Evolutionary conservation across 2,888 invertebrate genomes (phyloP), one percentile per base, ranked within the genome.

Genomic region (Scaptomyza tumidula): DNA sequence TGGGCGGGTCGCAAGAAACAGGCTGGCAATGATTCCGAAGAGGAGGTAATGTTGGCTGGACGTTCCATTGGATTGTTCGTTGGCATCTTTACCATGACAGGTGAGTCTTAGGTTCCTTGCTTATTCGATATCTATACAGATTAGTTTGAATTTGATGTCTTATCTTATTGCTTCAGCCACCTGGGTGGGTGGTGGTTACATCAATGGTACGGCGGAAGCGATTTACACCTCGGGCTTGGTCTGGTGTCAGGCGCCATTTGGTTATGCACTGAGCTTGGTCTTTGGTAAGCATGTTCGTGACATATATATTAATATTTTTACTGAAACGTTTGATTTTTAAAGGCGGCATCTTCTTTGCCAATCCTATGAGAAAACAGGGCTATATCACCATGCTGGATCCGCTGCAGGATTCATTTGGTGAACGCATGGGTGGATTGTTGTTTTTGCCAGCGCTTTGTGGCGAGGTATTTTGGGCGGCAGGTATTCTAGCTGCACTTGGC

Each of bases 101-200:
- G 98, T 97, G 91, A 92, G 91, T 77, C 13, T 24, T 2, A 6
- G n/a, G 7, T 46, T 37, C 24, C n/a, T 27, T 4, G 35, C 6
- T 11, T 10, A 16, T 33, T 13, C 19, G 6, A 14, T 39, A 4
- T 16, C 4, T 41, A n/a, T 39, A 6, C 24, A 24, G 3, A 24
- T 2, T 13, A 35, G 6, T 2, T 31, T 6, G 6, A 41, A 9
- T 19, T 46, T 13, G 16, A 33, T 39, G 7, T 41, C 5, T 43
- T 43, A 3, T 16, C 33, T 52, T 27, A n/a, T 29, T 6, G 16
- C 41, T 92, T 24, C 93, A 97, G 99, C 99, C 49, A 99, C 99
- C 14, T 99, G 99, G 99, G 99, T 99, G 56, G 99, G 99, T 71
- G 99, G 99, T 45, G 99, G 99, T 54, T 99, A 99, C 93, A 99